These are phyloP conservation scores for Penelope pileata DNA, from an alignment of 2,113 vertebrate genomes.

Conservation along the genomic window DNA sequence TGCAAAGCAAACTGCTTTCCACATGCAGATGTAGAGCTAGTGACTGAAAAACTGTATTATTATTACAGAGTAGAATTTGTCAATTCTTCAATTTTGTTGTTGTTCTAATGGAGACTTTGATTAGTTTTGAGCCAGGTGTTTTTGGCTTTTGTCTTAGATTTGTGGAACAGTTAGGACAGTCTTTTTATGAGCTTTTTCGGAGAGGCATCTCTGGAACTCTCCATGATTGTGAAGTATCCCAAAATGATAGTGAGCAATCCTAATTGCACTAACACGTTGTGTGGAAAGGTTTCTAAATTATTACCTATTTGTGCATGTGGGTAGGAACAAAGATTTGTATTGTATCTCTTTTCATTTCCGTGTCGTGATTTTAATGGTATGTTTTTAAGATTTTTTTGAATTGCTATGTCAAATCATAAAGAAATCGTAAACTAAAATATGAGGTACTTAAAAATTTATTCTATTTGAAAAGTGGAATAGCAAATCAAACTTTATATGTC, in stretches of 20 bases:
- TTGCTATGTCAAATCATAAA: background rate
- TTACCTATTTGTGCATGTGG: background rate
- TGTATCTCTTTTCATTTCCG: background rate
- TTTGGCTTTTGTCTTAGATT: slow-evolving; percentile 43
- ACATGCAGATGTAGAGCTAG: background rate
- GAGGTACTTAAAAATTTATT: background rate
- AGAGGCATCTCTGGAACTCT: background rate
- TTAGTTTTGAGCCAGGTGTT: slow-evolving; percentile 33
- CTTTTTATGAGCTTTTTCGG: slow-evolving; percentile 21
- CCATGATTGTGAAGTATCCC: slow-evolving; percentile 16
- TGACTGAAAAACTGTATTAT: background rate
- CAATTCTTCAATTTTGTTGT: slow-evolving; percentile 43
- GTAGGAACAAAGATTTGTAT: background rate
- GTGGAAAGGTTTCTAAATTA: background rate
- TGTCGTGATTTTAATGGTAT: background rate
- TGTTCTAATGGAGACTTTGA: background rate
- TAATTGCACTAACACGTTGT: background rate
- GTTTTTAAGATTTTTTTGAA: background rate
- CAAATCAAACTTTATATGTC: background rate
- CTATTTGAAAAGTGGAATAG: background rate
- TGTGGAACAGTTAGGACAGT: slow-evolving; percentile 40
- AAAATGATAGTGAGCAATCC: background rate
- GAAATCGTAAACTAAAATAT: background rate
- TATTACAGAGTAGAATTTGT: slow-evolving; percentile 38
- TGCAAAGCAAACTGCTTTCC: slow-evolving; percentile 19